phyloP scores from a whole-genome alignment of 2,113 vertebrate species.

The Naja naja region DNA sequence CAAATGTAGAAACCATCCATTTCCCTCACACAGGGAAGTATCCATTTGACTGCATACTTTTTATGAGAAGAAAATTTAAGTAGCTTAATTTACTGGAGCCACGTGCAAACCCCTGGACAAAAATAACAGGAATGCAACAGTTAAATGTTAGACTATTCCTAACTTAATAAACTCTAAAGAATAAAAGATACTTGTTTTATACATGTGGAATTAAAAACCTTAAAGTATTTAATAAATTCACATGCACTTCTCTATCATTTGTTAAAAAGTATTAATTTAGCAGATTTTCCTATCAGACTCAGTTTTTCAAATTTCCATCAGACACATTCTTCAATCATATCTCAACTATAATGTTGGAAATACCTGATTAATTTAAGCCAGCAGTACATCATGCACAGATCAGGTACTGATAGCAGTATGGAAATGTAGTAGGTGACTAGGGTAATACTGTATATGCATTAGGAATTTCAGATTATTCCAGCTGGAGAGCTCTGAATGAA shows the following conservation, averaged over 20 bases:
- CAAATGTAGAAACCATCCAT: not conserved
- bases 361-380: not conserved
- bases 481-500: not conserved
- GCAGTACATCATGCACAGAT: not conserved
- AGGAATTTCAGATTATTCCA: not conserved
- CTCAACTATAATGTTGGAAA: not conserved
- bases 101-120: not conserved
- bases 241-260: not conserved
- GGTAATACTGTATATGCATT: not conserved
- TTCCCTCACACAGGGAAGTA: not conserved
- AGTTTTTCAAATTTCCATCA: not conserved
- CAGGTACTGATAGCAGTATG: not conserved
- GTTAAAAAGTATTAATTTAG: not conserved
- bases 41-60: fast-evolving
- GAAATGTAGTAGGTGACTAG: not conserved
- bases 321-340: not conserved
- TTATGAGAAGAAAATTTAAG: conserved; percentile 1
- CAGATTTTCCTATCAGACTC: not conserved
- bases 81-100: not conserved
- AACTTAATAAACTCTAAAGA: not conserved
- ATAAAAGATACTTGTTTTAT: not conserved
- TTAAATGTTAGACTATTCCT: not conserved
- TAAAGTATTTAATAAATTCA: not conserved
- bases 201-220: not conserved
- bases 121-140: not conserved